A percentile compares a stretch with the other conserved stretches of the same genome.
phyloP scores from a whole-genome alignment of 2,888 invertebrate genomes.

The Xylocampa areola region DNA sequence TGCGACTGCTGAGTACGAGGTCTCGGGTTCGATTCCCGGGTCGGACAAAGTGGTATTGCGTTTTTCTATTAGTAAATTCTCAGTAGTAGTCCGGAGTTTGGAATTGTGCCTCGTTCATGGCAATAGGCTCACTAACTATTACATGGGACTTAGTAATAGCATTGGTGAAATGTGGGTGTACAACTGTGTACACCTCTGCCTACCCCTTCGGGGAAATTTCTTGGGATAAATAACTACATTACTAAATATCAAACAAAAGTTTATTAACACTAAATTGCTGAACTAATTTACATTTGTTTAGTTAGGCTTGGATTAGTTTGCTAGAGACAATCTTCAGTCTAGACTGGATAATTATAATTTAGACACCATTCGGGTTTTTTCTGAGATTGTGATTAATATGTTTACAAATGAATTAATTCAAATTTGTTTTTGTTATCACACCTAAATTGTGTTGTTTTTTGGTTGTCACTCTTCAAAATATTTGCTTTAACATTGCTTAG shows the following conservation, averaged over 20 bases:
- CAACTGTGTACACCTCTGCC: no score
- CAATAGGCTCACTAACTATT: no score
- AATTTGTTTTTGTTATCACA: background rate
- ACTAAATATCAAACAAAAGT: conserved; percentile 7
- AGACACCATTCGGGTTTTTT: background rate
- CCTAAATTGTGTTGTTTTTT: conserved; percentile 19
- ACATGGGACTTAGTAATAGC: no score
- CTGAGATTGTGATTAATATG: conserved; percentile 31
- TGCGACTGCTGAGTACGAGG: no score
- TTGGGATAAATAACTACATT: background rate
- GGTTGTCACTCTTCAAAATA: background rate
- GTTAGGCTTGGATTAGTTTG: conserved; percentile 8
- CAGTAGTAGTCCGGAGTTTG: no score
- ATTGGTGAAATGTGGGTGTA: no score
- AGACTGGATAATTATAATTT: conserved; percentile 42
- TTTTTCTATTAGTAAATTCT: no score
- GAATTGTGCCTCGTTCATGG: no score
- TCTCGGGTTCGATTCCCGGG: no score
- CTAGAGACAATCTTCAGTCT: conserved; percentile 34
- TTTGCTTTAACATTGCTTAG: no score
- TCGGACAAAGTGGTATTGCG: no score
- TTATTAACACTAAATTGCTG: conserved; percentile 11
- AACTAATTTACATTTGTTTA: conserved; percentile 27
- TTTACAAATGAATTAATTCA: conserved; percentile 28
- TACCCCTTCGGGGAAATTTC: no score